These are phyloP conservation scores for Haliclona indistincta DNA, from an alignment of 37 sponge, comb jelly and placozoan genomes.

Conservation along the genomic window DNA sequence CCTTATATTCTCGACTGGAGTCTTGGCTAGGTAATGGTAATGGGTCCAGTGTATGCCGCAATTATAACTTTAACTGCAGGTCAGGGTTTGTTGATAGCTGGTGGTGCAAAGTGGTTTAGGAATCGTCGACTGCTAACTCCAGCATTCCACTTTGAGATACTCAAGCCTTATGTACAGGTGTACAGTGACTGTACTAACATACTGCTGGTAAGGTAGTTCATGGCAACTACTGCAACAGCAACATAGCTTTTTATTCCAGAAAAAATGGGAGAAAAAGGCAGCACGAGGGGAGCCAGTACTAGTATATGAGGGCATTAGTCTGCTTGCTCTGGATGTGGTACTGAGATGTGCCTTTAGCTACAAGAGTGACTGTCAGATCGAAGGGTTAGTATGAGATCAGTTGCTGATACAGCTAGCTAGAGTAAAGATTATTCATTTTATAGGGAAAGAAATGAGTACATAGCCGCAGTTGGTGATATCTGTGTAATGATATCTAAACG, in stretches of 20 bases:
- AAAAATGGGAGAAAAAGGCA: conserved; percentile 33
- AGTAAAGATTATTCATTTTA: too few relatives aligned
- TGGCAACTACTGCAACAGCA: background rate
- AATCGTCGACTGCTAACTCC: conserved; percentile 81
- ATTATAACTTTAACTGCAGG: too few relatives aligned
- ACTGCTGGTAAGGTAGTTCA: conserved; percentile 21
- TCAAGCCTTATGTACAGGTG: conserved; percentile 67
- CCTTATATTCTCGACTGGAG: too few relatives aligned
- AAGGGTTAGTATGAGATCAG: background rate
- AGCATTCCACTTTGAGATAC: conserved; percentile 86
- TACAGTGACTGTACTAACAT: conserved; percentile 32
- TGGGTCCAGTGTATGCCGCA: too few relatives aligned
- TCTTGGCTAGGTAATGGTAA: too few relatives aligned
- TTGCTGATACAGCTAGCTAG: too few relatives aligned
- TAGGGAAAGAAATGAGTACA: conserved; percentile 35
- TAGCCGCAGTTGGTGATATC: conserved; percentile 43
- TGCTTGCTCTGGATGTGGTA: conserved; percentile 71
- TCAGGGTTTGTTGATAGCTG: conserved; percentile 72
- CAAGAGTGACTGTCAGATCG: conserved; percentile 72
- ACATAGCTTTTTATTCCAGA: background rate
- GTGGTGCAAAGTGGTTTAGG: conserved; percentile 69
- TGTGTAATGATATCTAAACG: too few relatives aligned
- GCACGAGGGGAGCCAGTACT: conserved; percentile 24
- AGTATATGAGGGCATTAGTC: conserved; percentile 47
- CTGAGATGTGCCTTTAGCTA: conserved; percentile 72